Base-by-base conservation (phyloP, 2,888 invertebrate genomes). In the Lepidochrysops patricia region DNA sequence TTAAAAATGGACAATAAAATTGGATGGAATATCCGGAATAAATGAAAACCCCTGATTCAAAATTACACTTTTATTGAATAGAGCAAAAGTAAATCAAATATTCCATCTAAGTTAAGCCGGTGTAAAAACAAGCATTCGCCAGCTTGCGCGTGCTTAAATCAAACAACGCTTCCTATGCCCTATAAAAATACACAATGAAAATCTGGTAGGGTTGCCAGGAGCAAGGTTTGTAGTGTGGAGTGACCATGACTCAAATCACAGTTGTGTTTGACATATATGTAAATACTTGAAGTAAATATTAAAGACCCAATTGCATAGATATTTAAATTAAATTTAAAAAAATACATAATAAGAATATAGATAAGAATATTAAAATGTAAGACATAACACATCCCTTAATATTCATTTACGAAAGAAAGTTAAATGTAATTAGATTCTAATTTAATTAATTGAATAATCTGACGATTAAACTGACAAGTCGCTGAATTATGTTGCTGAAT, bases 181-280 rank as follows among this genome's bases (percentile, higher is more conserved):
- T 75, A 79, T 72, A 77, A 81, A 82, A 84, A 78, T 77, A 86
- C 82, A 84, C 78, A 79, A 67, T 72, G 70, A 69, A 60, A 66
- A 63, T 57, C 58, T 61, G 49, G 57, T 58, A 63, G 68, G 68
- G 70, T 66, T 62, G 63, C 52, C 63, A 61, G 58, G 25, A 65
- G 63, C 54, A 58, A 64, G 63, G 15, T 13, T 26, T 15, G n/a
- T n/a, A n/a, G n/a, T n/a, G n/a, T n/a, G n/a, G n/a, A n/a, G n/a
- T n/a, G n/a, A n/a, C n/a, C n/a, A n/a, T n/a, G n/a, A n/a, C n/a
- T n/a, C n/a, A n/a, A n/a, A n/a, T n/a, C n/a, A n/a, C n/a, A n/a
- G n/a, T n/a, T n/a, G n/a, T n/a, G n/a, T n/a, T n/a, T n/a, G n/a
- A n/a, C n/a, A n/a, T n/a, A n/a, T n/a, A n/a, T n/a, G n/a, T n/a